Conservation (phyloP, 2,888 invertebrate genomes). For the Prosopocoilus inquinatus region DNA sequence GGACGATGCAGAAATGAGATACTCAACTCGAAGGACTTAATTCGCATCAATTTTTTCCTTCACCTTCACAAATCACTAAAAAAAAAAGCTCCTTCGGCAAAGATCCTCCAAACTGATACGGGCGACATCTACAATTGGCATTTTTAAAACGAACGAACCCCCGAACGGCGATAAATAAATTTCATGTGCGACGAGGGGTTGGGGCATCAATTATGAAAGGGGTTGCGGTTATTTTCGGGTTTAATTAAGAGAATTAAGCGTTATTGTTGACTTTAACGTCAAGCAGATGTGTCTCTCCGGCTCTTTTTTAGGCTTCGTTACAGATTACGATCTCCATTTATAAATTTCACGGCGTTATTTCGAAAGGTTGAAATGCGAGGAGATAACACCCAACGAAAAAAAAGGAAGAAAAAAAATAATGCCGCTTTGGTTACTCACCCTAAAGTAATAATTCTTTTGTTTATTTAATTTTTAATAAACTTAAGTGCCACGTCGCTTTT, state of each 20-base stretch:
- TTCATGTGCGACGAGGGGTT: slow-evolving; percentile 28
- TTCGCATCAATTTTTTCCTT: no score
- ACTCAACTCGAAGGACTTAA: no score
- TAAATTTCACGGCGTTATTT: slow-evolving; percentile 13
- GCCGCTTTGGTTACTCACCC: no score
- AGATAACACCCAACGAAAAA: slow-evolving; percentile 6
- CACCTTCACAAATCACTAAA: no score
- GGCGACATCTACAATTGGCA: slow-evolving; percentile 42
- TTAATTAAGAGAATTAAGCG: slow-evolving; percentile 38
- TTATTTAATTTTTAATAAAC: no score
- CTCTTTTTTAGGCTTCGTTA: neutral
- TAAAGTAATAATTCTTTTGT: no score
- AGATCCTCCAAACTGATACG: slow-evolving; percentile 33
- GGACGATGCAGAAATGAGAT: slow-evolving; percentile 21
- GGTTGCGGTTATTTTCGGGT: slow-evolving; percentile 31
- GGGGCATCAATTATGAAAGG: slow-evolving; percentile 13
- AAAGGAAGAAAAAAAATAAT: no score
- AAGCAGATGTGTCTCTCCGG: slow-evolving; percentile 20
- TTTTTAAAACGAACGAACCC: no score
- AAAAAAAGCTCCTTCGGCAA: no score
- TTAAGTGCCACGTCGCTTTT: no score
- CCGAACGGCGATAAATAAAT: slow-evolving; percentile 46
- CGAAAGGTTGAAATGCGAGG: slow-evolving; percentile 6
- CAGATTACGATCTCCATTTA: slow-evolving; percentile 16
- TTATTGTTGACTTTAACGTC: slow-evolving; percentile 31